Evolutionary conservation across 92 coral and sea anemone species (phyloP), one percentile per base, ranked within the genome.

Genomic region (Pocillopora grandis): DNA sequence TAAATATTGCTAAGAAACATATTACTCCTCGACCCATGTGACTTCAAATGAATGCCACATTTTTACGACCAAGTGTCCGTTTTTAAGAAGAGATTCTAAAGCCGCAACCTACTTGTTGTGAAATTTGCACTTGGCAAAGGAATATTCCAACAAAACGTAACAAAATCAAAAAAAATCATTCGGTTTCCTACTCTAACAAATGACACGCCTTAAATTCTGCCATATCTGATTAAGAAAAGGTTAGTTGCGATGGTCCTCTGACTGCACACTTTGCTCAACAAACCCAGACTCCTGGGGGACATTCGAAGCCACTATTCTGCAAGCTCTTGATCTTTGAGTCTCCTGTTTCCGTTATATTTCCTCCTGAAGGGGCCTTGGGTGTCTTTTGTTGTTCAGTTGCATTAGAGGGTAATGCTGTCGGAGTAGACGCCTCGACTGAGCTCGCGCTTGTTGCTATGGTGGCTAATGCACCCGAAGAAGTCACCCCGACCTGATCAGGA

Each of bases 281-380:
- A 33, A 80, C 84, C 84, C 84, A 80, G 75, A 80, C 66, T 36
- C 84, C 84, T 12, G 84, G 84, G 16, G 76, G 84, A 52, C 84
- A 80, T 23, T 12, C 12, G 14, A 11, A 21, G 7, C 27, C 14
- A 4, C 23, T 6, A 12, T 72, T 2, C 56, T 58, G 78, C 60
- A 23, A n/a, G 21, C 36, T 49, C 16, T 56, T 15, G 27, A 17
- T n/a, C 37, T 36, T 48, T 16, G 20, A 14, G 82, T 33, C 58
- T 58, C 72, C 36, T 37, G 27, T 64, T 13, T 19, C 58, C 69
- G 35, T 18, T 71, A 42, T 42, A 58, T 36, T 78, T 36, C 23
- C 20, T n/a, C 20, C 70, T 16, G 82, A 37, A 42, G 71, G 68
- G 17, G 18, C 82, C 67, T 31, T 78, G 61, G 23, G 35, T 18